Conservation (phyloP, 1,140 invertebrate genomes). For the Oncopodura yosiiana region DNA sequence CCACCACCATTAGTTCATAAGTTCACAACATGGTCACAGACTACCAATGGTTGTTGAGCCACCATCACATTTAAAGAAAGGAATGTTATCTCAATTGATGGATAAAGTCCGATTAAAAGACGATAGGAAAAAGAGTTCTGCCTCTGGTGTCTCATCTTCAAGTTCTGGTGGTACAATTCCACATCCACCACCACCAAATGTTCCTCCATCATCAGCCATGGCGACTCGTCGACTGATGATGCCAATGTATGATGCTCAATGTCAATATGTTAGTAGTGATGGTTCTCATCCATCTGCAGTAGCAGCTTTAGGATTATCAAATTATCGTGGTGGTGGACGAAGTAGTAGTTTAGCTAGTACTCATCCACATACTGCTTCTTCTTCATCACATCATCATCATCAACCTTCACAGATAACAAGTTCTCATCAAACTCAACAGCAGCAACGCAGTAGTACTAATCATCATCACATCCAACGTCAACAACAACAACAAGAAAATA, state of each 20-base stretch:
- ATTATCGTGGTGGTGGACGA: too few species aligned
- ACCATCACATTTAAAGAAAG: constrained; percentile 30
- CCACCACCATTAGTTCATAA: constrained; percentile 1
- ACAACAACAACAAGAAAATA: not conserved
- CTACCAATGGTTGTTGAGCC: not conserved
- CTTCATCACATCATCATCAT: too few species aligned
- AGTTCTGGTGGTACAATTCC: constrained; percentile 22
- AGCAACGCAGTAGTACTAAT: too few species aligned
- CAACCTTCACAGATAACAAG: too few species aligned
- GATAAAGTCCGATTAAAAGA: constrained; percentile 41
- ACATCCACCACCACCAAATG: constrained; percentile 20
- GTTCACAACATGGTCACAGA: not conserved
- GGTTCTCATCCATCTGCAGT: constrained; percentile 26
- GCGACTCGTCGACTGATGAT: constrained; percentile 17
- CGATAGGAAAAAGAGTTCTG: constrained; percentile 32
- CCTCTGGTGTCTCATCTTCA: constrained; percentile 26
- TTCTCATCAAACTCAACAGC: too few species aligned
- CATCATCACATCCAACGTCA: not conserved
- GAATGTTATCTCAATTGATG: constrained; percentile 47
- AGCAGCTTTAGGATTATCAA: constrained; percentile 16
- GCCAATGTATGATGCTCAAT: constrained; percentile 33
- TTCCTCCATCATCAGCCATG: constrained; percentile 13
- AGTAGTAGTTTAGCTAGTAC: too few species aligned
- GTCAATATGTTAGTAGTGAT: constrained; percentile 20
- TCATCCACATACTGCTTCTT: too few species aligned